phyloP scores from a whole-genome alignment of 2,888 invertebrate species.

The Synanthedon myopaeformis region DNA sequence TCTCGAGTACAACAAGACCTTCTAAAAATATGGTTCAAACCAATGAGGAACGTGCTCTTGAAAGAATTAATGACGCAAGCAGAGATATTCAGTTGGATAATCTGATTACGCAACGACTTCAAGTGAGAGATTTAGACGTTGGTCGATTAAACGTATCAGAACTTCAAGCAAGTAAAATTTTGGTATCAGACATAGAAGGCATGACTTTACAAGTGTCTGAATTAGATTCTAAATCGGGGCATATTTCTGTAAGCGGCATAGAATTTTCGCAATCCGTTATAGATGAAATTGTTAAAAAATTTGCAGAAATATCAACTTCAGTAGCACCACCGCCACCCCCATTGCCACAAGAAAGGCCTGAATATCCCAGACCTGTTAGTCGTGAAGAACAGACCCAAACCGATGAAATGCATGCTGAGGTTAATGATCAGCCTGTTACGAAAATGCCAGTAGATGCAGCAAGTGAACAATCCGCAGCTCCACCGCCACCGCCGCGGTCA shows the following conservation, averaged over 20 bases:
- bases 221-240: constrained; percentile 77
- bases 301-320: constrained; percentile 54
- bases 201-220: constrained; percentile 79
- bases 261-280: constrained; percentile 77
- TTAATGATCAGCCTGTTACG: constrained; percentile 12
- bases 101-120: constrained; percentile 72
- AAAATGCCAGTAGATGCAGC: constrained; percentile 9
- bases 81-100: constrained; percentile 56
- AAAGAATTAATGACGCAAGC: constrained; percentile 37
- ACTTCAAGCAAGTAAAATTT: constrained; percentile 81
- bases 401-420: constrained; percentile 21
- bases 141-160: constrained; percentile 83
- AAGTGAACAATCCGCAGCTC: constrained; percentile 10
- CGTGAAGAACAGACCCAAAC: constrained; percentile 60
- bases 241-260: constrained; percentile 75
- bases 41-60: constrained; percentile 35
- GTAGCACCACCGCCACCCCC: constrained; percentile 13
- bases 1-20: constrained; percentile 14
- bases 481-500: constrained; percentile 18
- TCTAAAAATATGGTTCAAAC: constrained; percentile 20
- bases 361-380: constrained; percentile 30
- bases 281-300: constrained; percentile 73
- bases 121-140: constrained; percentile 82
- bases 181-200: constrained; percentile 85
- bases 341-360: constrained; percentile 18